Percentiles rank a stretch among this genome's conserved stretches.
Conservation (phyloP, 1,140 invertebrate genomes). For the Drosophila sp. region DNA sequence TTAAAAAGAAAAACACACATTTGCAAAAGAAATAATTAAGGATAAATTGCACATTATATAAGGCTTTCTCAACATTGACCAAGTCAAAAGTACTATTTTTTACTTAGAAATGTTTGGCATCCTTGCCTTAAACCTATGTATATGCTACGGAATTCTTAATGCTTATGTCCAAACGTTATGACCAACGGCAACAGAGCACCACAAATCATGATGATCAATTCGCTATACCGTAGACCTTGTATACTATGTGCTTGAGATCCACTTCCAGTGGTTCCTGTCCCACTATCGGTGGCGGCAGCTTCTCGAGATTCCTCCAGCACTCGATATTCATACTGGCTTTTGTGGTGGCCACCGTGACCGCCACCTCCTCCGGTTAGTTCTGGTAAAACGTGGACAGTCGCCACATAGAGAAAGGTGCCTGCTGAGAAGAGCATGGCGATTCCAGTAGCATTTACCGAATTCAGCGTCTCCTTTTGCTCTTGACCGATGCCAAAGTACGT, state of each 20-base stretch:
- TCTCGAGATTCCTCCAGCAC: constrained; percentile 58
- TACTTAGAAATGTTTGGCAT: constrained; percentile 8
- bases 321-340: constrained; percentile 60
- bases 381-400: constrained; percentile 98
- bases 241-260: constrained; percentile 82
- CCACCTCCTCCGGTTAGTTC: constrained; percentile 88
- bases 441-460: constrained; percentile 93
- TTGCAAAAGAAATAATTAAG: background rate
- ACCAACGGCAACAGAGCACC: constrained; percentile 87
- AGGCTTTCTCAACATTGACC: constrained; percentile 2
- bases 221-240: constrained; percentile 88
- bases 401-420: constrained; percentile 99
- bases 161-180: constrained; percentile 95
- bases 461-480: constrained; percentile 89
- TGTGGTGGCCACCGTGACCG: constrained; percentile 64
- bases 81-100: constrained; percentile 7
- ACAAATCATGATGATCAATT: constrained; percentile 91
- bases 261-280: background rate
- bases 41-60: background rate
- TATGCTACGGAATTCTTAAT: constrained; percentile 84
- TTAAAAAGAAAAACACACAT: background rate
- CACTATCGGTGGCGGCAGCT: constrained; percentile 15
- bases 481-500: constrained; percentile 97
- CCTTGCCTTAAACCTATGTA: background rate
- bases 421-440: constrained; percentile 99